Evolutionary conservation across 2,113 vertebrate species (phyloP).

Genomic region (Tretioscincus oriximinensis): DNA sequence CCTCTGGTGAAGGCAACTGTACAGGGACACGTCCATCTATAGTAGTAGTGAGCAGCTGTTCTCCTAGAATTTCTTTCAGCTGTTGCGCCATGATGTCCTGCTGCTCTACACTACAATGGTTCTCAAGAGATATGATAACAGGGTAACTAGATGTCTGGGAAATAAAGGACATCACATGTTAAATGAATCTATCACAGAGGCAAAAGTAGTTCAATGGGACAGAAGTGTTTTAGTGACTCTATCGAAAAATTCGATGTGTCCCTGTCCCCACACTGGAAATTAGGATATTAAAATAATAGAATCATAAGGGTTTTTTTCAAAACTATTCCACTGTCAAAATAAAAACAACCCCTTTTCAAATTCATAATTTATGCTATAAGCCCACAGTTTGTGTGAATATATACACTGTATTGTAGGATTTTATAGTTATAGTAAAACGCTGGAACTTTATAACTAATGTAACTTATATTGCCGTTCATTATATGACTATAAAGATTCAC

Average conservation of each 20-base stretch:
- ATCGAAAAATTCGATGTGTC: too few species aligned
- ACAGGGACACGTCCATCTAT: constrained; percentile 69
- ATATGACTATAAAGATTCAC: too few species aligned
- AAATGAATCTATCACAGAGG: neutral
- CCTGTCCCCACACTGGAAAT: neutral
- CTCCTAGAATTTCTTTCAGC: constrained; percentile 82
- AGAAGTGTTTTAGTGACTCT: neutral
- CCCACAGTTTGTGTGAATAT: neutral
- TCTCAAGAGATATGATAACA: constrained; percentile 90
- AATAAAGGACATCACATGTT: neutral
- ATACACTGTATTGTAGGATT: too few species aligned
- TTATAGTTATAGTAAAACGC: too few species aligned
- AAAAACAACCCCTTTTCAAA: too few species aligned
- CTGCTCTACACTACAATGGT: constrained; percentile 90
- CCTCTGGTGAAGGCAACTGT: constrained; percentile 88
- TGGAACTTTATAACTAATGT: neutral
- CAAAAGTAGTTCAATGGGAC: neutral
- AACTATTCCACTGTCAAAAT: too few species aligned
- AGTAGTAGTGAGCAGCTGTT: constrained; percentile 76
- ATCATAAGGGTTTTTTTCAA: too few species aligned
- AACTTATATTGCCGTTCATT: too few species aligned
- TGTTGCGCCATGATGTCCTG: constrained; percentile 81
- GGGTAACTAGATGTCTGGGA: constrained; percentile 84
- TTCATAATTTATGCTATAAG: neutral
- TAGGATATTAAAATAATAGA: neutral